Evolutionary conservation across 37 sponge, comb jelly and placozoan genomes (phyloP), one percentile per base, ranked within the genome.

Genomic region (Agelas oroides): DNA sequence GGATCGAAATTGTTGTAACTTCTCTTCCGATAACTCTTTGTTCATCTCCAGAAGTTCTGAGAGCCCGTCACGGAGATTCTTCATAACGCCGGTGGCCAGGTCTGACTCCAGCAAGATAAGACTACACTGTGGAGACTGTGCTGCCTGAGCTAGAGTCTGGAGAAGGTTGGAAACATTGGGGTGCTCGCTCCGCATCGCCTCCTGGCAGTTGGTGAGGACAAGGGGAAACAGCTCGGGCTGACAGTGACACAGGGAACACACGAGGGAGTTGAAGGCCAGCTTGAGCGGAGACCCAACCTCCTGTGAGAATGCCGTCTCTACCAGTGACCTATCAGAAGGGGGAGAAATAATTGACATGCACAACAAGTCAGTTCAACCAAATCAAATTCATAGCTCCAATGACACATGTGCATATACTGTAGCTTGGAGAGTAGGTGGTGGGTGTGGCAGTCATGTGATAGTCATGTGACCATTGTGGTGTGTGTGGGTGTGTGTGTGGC

Each of bases 231-330:
- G 62, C 2, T 70, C 19, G 0, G 64, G 70, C 24, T 58, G 52
- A 23, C 16, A 36, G 41, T 46, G 33, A 39, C 94, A 93, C 15
- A 93, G 60, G 19, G 94, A 58, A 68, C 86, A 83, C 36, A 93
- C 65, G 13, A 93, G 87, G 16, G 83, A 56, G 53, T 70, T 77
- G 31, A 89, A 30, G 0, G 93, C 57, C 19, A 65, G 27, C 71
- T 82, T 88, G 31, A 75, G 66, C 1, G 71, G 69, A 33, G 37
- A 34, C 30, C 35, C 59, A 19, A 81, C 61, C 2, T 73, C 79
- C 37, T 80, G 56, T 0, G 77, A 79, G 34, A 92, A 57, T 1
- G 84, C 73, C 15, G 52, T n/a, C 27, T 92, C 86, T 1, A 54
- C 77, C 61, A 93, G 55, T 12, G 75, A 84, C 55, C 84, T 89